phyloP scores from a whole-genome alignment of 2,888 invertebrate species.

The Bimastos eiseni region DNA sequence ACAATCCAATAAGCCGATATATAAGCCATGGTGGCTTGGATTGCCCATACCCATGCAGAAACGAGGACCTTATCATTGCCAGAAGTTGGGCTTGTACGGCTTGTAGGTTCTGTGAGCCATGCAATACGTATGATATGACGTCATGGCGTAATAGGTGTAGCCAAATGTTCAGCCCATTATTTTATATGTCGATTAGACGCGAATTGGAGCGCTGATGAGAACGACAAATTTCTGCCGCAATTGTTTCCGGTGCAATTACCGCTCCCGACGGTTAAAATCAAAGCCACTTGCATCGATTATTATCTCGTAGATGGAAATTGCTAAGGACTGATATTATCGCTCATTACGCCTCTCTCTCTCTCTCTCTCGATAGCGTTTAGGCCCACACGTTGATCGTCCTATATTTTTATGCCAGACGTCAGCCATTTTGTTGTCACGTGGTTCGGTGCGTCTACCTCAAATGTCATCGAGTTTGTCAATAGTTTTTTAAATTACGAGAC shows the following conservation, averaged over 20 bases:
- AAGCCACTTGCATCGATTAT: not conserved
- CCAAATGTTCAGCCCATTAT: not conserved
- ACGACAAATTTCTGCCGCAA: not conserved
- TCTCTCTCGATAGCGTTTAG: not conserved
- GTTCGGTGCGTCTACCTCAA: not conserved
- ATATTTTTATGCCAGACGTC: not conserved
- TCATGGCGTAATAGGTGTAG: not conserved
- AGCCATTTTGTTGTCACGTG: not conserved
- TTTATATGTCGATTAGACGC: not conserved
- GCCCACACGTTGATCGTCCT: not conserved
- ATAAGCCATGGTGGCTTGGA: not conserved
- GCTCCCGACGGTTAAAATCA: not conserved
- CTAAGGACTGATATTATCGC: not conserved
- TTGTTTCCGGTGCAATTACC: conserved; percentile 13
- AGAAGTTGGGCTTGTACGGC: not conserved
- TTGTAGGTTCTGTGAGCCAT: not conserved
- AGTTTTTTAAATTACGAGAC: not conserved
- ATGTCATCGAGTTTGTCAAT: not conserved
- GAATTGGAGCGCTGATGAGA: not conserved
- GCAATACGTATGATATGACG: not conserved
- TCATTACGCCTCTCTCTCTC: not conserved
- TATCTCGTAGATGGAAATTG: not conserved
- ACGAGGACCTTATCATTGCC: not conserved
- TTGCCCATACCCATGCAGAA: not conserved
- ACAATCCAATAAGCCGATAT: not conserved